phyloP scores from a whole-genome alignment of 2,888 invertebrate species.

The Halictus ligatus region DNA sequence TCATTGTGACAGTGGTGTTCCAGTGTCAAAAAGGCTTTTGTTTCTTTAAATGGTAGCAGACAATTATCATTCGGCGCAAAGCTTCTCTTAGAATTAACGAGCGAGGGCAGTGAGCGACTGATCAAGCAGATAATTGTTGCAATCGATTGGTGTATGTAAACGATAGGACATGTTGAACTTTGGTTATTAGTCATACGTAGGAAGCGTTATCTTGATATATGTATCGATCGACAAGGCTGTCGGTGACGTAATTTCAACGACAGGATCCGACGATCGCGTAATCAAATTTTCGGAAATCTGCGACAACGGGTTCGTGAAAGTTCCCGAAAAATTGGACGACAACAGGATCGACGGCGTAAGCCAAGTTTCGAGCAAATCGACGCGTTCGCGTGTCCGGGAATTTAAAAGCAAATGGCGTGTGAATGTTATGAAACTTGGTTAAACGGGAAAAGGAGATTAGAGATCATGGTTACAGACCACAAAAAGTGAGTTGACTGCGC shows the following conservation, averaged over 20 bases:
- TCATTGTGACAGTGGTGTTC: too few species aligned
- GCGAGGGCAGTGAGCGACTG: background rate
- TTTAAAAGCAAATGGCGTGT: background rate
- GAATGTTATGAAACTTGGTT: background rate
- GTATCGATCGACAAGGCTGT: conserved; percentile 3
- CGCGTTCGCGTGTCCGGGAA: background rate
- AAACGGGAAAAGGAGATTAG: background rate
- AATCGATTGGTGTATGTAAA: background rate
- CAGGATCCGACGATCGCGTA: background rate
- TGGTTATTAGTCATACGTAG: conserved; percentile 1
- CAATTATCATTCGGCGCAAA: background rate
- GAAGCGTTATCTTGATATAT: background rate
- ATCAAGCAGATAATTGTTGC: background rate
- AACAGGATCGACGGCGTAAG: background rate
- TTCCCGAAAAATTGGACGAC: background rate
- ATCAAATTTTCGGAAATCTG: background rate
- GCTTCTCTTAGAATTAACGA: background rate
- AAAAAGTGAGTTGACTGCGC: conserved; percentile 88
- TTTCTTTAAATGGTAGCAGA: background rate
- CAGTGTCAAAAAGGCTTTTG: background rate
- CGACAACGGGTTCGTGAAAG: background rate
- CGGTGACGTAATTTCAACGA: background rate
- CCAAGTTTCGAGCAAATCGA: background rate
- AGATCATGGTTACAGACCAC: conserved; percentile 85
- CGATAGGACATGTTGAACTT: background rate